phyloP scores from a whole-genome alignment of 2,797 vertebrate species.

The Phalloptychus januarius region DNA sequence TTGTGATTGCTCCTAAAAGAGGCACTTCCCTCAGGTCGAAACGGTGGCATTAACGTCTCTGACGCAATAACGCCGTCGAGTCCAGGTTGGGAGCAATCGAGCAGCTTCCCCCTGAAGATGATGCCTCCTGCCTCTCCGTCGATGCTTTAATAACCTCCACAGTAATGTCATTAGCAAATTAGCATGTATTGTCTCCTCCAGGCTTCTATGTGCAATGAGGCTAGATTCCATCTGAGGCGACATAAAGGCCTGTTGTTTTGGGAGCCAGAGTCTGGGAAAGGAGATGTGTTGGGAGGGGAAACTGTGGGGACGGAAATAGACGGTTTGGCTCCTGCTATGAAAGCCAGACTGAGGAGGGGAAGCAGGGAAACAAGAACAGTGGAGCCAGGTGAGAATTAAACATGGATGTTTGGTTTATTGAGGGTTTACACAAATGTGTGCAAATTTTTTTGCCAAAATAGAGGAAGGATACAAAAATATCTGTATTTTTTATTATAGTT shows the following conservation, averaged over 20 bases:
- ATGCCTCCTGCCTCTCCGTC: constrained; percentile 46
- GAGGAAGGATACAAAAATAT: no score
- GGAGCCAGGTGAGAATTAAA: constrained; percentile 49
- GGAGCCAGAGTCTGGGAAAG: constrained; percentile 51
- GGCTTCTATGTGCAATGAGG: constrained; percentile 54
- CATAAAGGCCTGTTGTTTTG: constrained; percentile 47
- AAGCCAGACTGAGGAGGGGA: constrained; percentile 63
- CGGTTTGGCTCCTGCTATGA: constrained; percentile 49
- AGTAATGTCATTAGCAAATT: constrained; percentile 76
- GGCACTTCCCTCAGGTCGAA: constrained; percentile 52
- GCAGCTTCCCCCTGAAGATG: constrained; percentile 48
- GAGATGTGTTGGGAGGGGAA: constrained; percentile 52
- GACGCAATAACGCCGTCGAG: constrained; percentile 31
- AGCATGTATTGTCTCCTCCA: constrained; percentile 65
- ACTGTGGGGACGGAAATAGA: constrained; percentile 54
- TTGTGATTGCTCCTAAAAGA: constrained; percentile 66
- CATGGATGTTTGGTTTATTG: constrained; percentile 46
- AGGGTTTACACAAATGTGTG: constrained; percentile 3
- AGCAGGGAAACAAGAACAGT: not conserved
- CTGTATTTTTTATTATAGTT: no score
- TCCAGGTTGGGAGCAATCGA: constrained; percentile 67
- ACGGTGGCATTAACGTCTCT: constrained; percentile 33
- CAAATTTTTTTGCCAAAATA: not conserved
- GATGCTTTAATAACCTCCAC: constrained; percentile 72
- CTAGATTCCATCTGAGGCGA: constrained; percentile 49